These are phyloP conservation scores for Platyrinchus mystaceus DNA, from an alignment of 2,797 vertebrate species.

Conservation along the genomic window DNA sequence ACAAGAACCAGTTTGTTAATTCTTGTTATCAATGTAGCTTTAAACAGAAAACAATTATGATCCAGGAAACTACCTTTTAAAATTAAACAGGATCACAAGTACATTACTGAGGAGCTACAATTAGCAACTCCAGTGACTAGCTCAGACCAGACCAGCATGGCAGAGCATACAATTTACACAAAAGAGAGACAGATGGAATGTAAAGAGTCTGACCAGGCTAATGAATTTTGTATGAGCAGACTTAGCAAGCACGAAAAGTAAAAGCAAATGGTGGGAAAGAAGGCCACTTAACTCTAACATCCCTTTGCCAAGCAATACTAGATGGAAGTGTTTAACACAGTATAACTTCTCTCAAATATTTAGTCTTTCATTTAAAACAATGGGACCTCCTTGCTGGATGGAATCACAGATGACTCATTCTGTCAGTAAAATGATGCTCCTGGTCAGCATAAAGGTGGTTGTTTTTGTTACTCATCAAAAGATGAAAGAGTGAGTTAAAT, in stretches of 20 bases:
- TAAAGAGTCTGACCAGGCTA: neutral
- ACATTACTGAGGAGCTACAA: neutral
- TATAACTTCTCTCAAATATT: neutral
- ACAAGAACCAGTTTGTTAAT: neutral
- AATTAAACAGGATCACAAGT: neutral
- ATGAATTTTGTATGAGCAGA: neutral
- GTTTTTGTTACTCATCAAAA: neutral
- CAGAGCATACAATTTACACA: neutral
- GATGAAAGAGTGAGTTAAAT: neutral
- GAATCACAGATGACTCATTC: neutral
- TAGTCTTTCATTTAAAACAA: neutral
- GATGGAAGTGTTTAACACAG: neutral
- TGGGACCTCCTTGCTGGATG: rapidly evolving
- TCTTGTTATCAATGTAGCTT: neutral
- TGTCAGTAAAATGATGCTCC: neutral
- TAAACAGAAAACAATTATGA: neutral
- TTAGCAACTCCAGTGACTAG: neutral
- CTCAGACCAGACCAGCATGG: neutral
- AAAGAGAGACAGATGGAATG: neutral
- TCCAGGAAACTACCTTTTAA: neutral
- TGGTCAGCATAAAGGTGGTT: neutral
- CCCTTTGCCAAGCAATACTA: neutral
- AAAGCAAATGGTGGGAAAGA: neutral
- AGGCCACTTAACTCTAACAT: neutral
- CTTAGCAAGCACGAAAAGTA: neutral